These are phyloP conservation scores for Pantherophis vulpinus DNA, from an alignment of 2,797 vertebrate genomes.

Conservation along the genomic window DNA sequence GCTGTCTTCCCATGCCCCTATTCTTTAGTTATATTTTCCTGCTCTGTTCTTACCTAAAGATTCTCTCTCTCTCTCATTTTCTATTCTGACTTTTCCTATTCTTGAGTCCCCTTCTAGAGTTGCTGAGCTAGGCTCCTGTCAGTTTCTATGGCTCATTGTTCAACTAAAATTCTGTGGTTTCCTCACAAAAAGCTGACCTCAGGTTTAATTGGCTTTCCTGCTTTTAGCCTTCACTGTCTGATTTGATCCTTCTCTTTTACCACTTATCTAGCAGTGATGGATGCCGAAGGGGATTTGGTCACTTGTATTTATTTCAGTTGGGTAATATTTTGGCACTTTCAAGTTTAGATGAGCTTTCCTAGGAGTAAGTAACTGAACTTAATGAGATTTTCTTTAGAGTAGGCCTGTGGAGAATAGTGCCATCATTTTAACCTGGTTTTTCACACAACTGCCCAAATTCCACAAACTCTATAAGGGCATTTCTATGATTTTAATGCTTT, in stretches of 20 bases:
- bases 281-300: neutral
- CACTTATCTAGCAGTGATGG: neutral
- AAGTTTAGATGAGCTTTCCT: neutral
- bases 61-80: neutral
- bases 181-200: conserved; percentile 10
- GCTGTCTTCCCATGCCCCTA: neutral
- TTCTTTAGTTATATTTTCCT: neutral
- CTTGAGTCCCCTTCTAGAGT: neutral
- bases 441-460: neutral
- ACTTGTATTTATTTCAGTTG: neutral
- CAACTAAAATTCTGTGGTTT: neutral
- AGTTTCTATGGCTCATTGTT: neutral
- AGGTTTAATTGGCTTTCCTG: conserved; percentile 21
- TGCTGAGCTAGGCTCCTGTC: neutral
- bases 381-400: neutral
- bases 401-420: neutral
- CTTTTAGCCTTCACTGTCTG: neutral
- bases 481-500: neutral
- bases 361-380: neutral
- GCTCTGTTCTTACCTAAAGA: neutral
- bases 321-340: neutral
- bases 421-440: neutral
- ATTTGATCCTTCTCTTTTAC: neutral
- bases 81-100: neutral
- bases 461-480: neutral